Conservation (phyloP, 2,797 vertebrate genomes). For the Parauchenoglanis punctatus region DNA sequence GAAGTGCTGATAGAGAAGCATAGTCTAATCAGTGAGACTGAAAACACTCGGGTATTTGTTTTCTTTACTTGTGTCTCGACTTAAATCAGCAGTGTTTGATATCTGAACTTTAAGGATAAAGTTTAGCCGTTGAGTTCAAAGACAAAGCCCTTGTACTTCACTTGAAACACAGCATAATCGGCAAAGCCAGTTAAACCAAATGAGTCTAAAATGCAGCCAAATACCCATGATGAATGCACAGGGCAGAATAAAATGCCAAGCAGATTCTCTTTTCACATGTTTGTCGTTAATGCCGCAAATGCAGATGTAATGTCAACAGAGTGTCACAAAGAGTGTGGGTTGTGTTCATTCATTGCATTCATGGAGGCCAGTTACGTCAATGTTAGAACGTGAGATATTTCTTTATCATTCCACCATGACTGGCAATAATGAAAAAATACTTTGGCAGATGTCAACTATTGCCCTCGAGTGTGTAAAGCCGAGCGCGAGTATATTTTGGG, state of each 20-base stretch:
- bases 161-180: neutral
- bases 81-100: slow-evolving; percentile 18
- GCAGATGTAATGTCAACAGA: neutral
- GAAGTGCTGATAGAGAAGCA: slow-evolving; percentile 10
- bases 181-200: neutral
- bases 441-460: neutral
- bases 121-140: neutral
- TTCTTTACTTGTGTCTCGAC: slow-evolving; percentile 8
- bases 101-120: slow-evolving; percentile 4
- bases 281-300: neutral
- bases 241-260: neutral
- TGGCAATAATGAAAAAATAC: neutral
- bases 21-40: slow-evolving; percentile 13
- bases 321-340: neutral
- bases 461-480: neutral
- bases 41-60: slow-evolving; percentile 22
- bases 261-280: neutral
- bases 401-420: neutral
- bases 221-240: neutral
- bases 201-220: neutral
- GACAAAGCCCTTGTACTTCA: neutral
- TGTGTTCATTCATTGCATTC: neutral
- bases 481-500: neutral
- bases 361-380: neutral
- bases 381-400: neutral